Evolutionary conservation across 2,113 vertebrate genomes (phyloP), one percentile per base, ranked within the genome.

Genomic region (Odocoileus virginianus): DNA sequence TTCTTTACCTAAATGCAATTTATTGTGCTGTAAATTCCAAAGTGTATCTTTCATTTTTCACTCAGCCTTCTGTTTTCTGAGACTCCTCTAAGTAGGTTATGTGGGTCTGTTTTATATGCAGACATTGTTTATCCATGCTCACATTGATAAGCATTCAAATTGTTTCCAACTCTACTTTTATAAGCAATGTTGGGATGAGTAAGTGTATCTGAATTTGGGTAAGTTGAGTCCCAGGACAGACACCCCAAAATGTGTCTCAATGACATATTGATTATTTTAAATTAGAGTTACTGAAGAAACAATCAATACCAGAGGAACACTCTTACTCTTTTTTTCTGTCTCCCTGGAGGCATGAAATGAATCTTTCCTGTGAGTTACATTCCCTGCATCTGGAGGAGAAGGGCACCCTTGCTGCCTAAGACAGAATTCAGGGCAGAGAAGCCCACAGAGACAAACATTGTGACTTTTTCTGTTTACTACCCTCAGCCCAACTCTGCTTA

Each of bases 161-260:
- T 90, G n/a, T 92, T 97, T 81, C 76, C 54, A 82, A 28, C 8
- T 74, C 52, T 76, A 57, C 60, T 96, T 94, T 97, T 92, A 71
- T 43, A 93, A 97, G 43, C 54, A 88, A 3, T 33, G 7, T 7
- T 14, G 30, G 7, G 19, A 50, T 97, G 76, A 76, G 43, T 47
- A 76, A 47, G 27, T 96, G 84, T 12, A 33, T 67, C 50, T 82
- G 43, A 88, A 54, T 82, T 88, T 58, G 76, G 45, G 36, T 83
- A 40, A 55, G 7, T 83, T 83, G 33, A 54, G 54, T 36, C 52
- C 21, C 81, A 83, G n/a, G n/a, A 54, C 13, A 83, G 52, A 55
- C 23, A 83, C 4, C 27, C 43, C n/a, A 55, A 55, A 83, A 83
- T 83, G 23, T 55, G 23, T 54, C 52, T 83, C 52, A 83, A 55